Conservation (phyloP, 2,888 invertebrate species). For the Hirtodrosophila alboralis region DNA sequence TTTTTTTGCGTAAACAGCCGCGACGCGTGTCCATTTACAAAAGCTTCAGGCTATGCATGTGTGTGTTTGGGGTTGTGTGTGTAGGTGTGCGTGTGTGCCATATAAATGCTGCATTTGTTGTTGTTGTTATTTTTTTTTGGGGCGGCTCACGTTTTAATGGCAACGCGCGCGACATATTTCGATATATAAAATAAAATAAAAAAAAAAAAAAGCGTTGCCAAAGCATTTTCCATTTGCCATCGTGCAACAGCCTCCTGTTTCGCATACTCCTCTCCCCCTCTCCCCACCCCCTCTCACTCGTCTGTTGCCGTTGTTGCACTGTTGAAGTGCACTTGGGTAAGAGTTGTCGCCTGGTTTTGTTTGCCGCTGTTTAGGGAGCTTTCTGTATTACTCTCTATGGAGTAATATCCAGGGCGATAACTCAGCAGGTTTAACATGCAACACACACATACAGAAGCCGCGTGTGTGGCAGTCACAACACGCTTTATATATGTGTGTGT, state of each 20-base stretch:
- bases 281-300: neutral
- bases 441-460: slow-evolving; percentile 44
- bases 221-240: neutral
- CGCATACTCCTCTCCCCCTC: neutral
- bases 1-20: slow-evolving; percentile 65
- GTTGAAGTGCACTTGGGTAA: too few relatives aligned
- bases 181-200: too few relatives aligned
- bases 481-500: slow-evolving; percentile 12
- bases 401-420: slow-evolving; percentile 77
- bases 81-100: slow-evolving; percentile 29
- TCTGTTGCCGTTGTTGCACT: slow-evolving; percentile 19
- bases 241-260: too few relatives aligned
- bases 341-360: neutral
- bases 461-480: slow-evolving; percentile 23
- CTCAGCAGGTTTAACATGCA: slow-evolving; percentile 46
- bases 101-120: slow-evolving; percentile 40
- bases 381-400: slow-evolving; percentile 70
- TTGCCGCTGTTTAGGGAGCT: slow-evolving; percentile 33
- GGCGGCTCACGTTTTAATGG: slow-evolving; percentile 70
- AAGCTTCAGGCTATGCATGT: slow-evolving; percentile 25
- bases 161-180: slow-evolving; percentile 63
- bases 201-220: slow-evolving; percentile 38
- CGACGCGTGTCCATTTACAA: slow-evolving; percentile 59
- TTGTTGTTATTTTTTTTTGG: slow-evolving; percentile 24
- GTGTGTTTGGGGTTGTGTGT: slow-evolving; percentile 17